Base-by-base conservation (phyloP, 2,113 vertebrate genomes). In the Cyanistes caeruleus region DNA sequence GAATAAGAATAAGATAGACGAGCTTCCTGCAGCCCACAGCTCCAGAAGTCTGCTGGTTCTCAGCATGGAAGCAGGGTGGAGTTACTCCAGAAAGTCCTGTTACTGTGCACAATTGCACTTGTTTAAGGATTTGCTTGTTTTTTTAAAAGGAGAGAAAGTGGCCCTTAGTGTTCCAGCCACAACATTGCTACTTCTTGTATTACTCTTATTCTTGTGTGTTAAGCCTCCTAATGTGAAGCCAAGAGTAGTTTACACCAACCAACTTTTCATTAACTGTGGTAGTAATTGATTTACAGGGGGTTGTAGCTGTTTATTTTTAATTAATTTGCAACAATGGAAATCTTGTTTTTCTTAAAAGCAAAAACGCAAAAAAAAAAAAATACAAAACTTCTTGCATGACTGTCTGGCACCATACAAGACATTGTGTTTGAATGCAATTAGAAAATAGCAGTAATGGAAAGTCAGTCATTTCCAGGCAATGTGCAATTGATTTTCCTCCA, bases 401-500 rank as follows among this genome's bases (percentile, higher is more conserved):
- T 56, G 41, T 80, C 97, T 98, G 97, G 96, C 94, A 98, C 89
- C 49, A 33, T 90, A 23, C 48, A 97, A 97, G 86, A 93, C 92
- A 86, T 92, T 97, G 95, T 97, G 92, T 96, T 97, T 97, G 93
- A 96, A 96, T 97, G 96, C 97, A 98, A 97, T 98, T 98, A 98
- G 96, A 97, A 97, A 97, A 95, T 96, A 97, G 97, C 95, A 98
- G 96, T 98, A 97, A 98, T 98, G 97, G 97, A 96, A 98, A 98
- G 97, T 94, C 90, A 92, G 97, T 98, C 97, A 98, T 98, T 98
- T 98, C 98, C 97, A 98, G 97, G 97, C 98, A 98, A 96, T 95
- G 95, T 92, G 91, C 96, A 96, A 98, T 98, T 98, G 98, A 98
- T 98, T 98, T 98, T 97, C 96, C 94, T 97, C 98, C 98, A 98